Percentiles rank a stretch among this genome's conserved stretches.
Evolutionary conservation across 2,888 invertebrate genomes (phyloP).

Genomic region (Rhogogaster chlorosoma): DNA sequence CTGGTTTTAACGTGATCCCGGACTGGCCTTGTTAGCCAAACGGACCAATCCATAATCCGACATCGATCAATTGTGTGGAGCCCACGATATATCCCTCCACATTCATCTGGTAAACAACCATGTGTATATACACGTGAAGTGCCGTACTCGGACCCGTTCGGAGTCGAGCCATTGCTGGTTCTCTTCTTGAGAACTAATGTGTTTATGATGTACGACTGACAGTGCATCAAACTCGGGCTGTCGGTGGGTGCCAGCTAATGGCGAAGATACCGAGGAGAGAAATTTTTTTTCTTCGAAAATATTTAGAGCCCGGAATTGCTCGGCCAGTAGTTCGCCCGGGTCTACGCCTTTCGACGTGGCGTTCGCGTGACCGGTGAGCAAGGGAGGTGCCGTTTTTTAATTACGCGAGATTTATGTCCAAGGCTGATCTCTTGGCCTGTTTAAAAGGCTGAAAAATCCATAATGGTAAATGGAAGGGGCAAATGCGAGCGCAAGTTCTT

Average conservation of each 20-base stretch:
- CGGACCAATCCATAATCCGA: slow-evolving; percentile 57
- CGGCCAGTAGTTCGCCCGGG: neutral
- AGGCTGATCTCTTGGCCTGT: neutral
- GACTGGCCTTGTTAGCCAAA: slow-evolving; percentile 68
- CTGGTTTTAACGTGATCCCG: slow-evolving; percentile 44
- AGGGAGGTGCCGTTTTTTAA: neutral
- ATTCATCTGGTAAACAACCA: neutral
- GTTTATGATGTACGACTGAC: slow-evolving; percentile 74
- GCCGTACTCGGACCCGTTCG: neutral
- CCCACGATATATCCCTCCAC: slow-evolving; percentile 16
- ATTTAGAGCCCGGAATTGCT: neutral
- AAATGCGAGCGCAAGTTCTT: neutral
- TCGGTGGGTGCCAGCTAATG: slow-evolving; percentile 32
- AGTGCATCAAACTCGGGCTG: slow-evolving; percentile 71
- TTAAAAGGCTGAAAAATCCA: neutral
- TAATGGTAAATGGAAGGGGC: neutral
- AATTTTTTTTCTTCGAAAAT: neutral
- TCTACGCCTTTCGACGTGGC: neutral
- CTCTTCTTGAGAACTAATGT: slow-evolving; percentile 69
- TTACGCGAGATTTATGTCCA: neutral
- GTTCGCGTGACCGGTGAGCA: neutral
- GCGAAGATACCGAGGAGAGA: slow-evolving; percentile 3
- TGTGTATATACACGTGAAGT: slow-evolving; percentile 31
- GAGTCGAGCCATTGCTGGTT: neutral
- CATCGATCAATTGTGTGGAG: slow-evolving; percentile 52